Evolutionary conservation across 1,140 invertebrate genomes (phyloP), one percentile per base, ranked within the genome.

Genomic region (Drosophila gunungcola): DNA sequence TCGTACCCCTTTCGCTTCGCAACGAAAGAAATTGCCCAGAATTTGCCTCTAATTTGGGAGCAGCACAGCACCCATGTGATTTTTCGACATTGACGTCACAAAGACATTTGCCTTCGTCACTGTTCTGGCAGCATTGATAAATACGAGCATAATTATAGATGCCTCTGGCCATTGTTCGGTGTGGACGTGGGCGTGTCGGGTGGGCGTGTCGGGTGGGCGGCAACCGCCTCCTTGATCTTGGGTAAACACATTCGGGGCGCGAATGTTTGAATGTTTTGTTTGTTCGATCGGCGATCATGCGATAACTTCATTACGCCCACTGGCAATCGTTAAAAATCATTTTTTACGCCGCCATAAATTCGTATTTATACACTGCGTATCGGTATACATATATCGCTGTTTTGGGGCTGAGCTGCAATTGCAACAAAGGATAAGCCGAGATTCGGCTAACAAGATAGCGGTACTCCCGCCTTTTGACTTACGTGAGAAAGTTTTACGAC

Each of bases 401-500:
- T 29, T n/a, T 51, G 29, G 29, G n/a, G 7, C 34, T 43, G 48
- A 36, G 46, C 41, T 16, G 63, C 27, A 39, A 38, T 27, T 21
- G 42, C 36, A 32, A 63, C 58, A 55, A 74, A 58, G 72, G 57
- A 80, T 53, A 54, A 70, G 61, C 72, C 61, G 41, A 65, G 72
- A 54, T 75, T 42, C 36, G 46, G 7, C 7, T 56, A 61, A 54
- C 80, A 74, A 64, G 48, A 84, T 76, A 72, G 69, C 69, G 69
- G 69, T 25, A 73, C 65, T 72, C 42, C 58, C 41, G 34, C 39
- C 65, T 55, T 85, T 88, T 86, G 84, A 88, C 62, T 88, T 89
- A 88, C 83, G 83, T 88, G 83, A 83, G 83, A 88, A 89, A 77
- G 55, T 80, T 89, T 86, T 80, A 88, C 52, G 75, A 83, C 84